Conservation (phyloP, 2,888 invertebrate genomes). For the Protodeltote pygarga region DNA sequence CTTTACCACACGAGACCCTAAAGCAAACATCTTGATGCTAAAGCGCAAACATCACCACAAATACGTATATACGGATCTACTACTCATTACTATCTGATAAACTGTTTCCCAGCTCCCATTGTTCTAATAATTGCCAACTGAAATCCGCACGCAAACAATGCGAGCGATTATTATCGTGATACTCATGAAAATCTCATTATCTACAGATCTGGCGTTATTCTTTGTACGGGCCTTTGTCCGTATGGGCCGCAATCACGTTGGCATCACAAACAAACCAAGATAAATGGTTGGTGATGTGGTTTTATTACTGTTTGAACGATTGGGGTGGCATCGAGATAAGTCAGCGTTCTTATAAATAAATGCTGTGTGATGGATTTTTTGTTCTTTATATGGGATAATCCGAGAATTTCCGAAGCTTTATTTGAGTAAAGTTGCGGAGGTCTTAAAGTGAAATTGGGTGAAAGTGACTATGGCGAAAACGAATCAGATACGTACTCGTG, state of each 20-base stretch:
- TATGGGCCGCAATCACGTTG: conserved; percentile 58
- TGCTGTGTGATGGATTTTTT: conserved; percentile 29
- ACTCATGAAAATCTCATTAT: conserved; percentile 73
- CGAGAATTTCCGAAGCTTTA: conserved; percentile 8
- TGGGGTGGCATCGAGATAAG: conserved; percentile 29
- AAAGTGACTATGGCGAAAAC: too few relatives aligned
- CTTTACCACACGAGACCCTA: neutral
- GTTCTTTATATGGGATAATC: conserved; percentile 11
- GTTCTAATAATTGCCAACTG: conserved; percentile 53
- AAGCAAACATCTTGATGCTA: conserved; percentile 4
- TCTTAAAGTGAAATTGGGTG: too few relatives aligned
- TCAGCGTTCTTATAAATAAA: conserved; percentile 36
- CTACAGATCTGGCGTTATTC: conserved; percentile 61
- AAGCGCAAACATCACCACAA: conserved; percentile 15
- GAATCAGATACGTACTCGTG: too few relatives aligned
- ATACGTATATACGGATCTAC: conserved; percentile 31
- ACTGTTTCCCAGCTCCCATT: conserved; percentile 45
- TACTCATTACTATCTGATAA: conserved; percentile 44
- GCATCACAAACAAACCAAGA: conserved; percentile 65
- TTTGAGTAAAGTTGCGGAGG: conserved; percentile 4
- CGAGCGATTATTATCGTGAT: conserved; percentile 67
- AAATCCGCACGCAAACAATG: conserved; percentile 59
- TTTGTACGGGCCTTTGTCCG: conserved; percentile 45
- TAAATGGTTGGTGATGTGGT: conserved; percentile 60
- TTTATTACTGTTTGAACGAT: conserved; percentile 60